phyloP scores from a whole-genome alignment of 1,140 invertebrate species.

The Nomia melanderi region DNA sequence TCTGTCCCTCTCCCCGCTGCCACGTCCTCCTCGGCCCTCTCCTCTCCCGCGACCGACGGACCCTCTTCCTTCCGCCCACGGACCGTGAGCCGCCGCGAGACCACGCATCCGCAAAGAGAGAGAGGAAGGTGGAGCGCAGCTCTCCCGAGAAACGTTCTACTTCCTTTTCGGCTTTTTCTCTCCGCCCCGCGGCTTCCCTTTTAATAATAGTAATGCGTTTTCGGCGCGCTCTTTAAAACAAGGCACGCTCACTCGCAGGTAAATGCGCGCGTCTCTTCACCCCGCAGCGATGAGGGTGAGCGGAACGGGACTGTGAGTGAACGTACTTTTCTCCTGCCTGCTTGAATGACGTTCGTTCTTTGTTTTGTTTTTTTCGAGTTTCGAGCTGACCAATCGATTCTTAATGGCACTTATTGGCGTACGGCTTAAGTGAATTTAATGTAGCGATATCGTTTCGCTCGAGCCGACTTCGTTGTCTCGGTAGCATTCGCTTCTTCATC shows the following conservation, averaged over 20 bases:
- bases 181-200: constrained; percentile 49
- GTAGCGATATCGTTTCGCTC: too few relatives aligned
- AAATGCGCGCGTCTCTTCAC: neutral
- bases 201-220: constrained; percentile 55
- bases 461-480: too few relatives aligned
- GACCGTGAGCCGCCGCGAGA: constrained; percentile 46
- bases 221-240: constrained; percentile 7
- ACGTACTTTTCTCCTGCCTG: too few relatives aligned
- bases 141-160: constrained; percentile 49
- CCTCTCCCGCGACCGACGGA: constrained; percentile 66
- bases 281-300: neutral
- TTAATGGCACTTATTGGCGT: too few relatives aligned
- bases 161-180: constrained; percentile 39
- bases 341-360: too few relatives aligned
- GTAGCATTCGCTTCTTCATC: too few relatives aligned
- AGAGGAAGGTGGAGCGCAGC: constrained; percentile 57
- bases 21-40: constrained; percentile 71
- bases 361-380: too few relatives aligned
- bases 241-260: neutral
- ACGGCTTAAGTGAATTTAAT: too few relatives aligned
- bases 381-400: too few relatives aligned
- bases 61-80: constrained; percentile 78
- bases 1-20: constrained; percentile 77
- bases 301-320: too few relatives aligned
- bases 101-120: constrained; percentile 51